Base-by-base conservation (phyloP, 2,888 invertebrate species). In the Lathronympha strigana region DNA sequence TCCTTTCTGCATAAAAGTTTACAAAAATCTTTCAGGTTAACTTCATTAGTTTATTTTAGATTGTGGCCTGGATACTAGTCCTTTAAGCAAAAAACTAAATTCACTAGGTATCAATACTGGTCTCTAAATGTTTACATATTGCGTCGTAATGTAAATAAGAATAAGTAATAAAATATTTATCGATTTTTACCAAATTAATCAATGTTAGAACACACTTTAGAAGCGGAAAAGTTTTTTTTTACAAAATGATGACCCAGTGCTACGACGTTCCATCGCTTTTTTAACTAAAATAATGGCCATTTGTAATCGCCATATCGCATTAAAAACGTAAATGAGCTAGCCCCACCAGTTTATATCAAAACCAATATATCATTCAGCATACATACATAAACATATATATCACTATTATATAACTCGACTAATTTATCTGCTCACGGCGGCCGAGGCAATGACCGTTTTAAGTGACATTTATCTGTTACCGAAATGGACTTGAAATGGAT, bases 351-450 rank as follows among this genome's bases (percentile, higher is more conserved):
- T 54, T 63, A 63, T 61, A 60, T 61, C 53, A 49, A 66, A 66
- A 83, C 75, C 80, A 84, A 89, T 89, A 83, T 85, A 87, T 88
- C 87, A 87, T 86, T 83, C 80, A 80, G 78, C 79, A 73, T 81
- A 81, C 79, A 73, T 81, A 81, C 78, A 81, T 81, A 79, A 76
- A 80, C 78, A 86, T 86, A 86, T 82, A 81, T 84, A 87, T 61
- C 60, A 61, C 60, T 54, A 49, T 66, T 66, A 87, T 88, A 81
- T 82, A 84, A 87, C 85, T 83, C 84, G 76, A 69, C 78, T 87
- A 83, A 88, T 90, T 88, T 88, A 88, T 88, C 79, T 84, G 85
- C 82, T 87, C 89, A 84, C 73, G 69, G 71, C 64, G 70, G 71
- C 31, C 68, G 74, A 78, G 80, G 71, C 81, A 82, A 75, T 84